These are phyloP conservation scores for Diabrotica balteata DNA, from an alignment of 2,888 invertebrate species.

Conservation along the genomic window DNA sequence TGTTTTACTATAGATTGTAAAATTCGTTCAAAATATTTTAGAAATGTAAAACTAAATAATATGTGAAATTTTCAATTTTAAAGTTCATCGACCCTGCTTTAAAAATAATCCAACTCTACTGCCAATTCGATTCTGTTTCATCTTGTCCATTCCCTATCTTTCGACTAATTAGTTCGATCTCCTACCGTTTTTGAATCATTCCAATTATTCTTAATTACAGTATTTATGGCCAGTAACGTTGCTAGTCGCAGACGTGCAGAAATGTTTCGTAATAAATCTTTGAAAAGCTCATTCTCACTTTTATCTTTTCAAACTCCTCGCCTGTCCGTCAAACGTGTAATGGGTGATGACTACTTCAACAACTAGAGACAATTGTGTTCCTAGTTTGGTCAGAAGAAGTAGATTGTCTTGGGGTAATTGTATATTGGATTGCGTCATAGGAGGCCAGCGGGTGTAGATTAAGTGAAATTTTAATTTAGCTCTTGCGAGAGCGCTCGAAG, in stretches of 20 bases:
- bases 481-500: too few species aligned
- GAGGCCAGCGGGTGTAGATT: too few species aligned
- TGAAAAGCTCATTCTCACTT: constrained; percentile 20
- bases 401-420: too few species aligned
- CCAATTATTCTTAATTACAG: constrained; percentile 26
- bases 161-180: constrained; percentile 27
- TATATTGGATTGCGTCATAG: too few species aligned
- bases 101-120: background rate
- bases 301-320: constrained; percentile 7
- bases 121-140: background rate
- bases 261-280: constrained; percentile 27
- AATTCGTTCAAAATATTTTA: too few species aligned
- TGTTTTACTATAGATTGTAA: background rate
- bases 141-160: constrained; percentile 6
- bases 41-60: background rate
- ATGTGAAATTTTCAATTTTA: background rate
- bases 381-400: constrained; percentile 2
- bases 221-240: constrained; percentile 18
- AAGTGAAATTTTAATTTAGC: too few species aligned
- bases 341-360: background rate
- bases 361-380: background rate
- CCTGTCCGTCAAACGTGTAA: background rate
- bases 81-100: background rate
- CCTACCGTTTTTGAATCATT: constrained; percentile 27
- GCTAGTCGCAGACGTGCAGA: constrained; percentile 21